These are phyloP conservation scores for Sebastes steindachneri DNA, from an alignment of 2,797 vertebrate genomes.

Conservation along the genomic window DNA sequence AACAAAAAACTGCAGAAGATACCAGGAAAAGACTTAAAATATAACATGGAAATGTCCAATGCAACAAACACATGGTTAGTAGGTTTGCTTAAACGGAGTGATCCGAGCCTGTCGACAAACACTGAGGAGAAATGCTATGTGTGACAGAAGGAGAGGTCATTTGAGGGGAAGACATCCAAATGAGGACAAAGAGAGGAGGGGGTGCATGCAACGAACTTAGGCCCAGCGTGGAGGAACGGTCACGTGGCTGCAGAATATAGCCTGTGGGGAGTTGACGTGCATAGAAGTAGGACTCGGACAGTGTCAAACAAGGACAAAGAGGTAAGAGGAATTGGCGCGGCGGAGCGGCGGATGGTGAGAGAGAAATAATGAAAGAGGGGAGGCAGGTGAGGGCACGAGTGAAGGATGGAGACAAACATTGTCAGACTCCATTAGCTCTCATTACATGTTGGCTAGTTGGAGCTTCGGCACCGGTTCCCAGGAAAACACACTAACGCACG, in stretches of 20 bases:
- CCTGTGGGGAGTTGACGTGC: constrained; percentile 20
- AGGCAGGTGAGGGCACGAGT: constrained; percentile 9
- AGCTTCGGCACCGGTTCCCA: constrained; percentile 1
- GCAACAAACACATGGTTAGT: not conserved
- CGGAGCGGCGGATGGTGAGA: not conserved
- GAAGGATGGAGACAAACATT: constrained; percentile 35
- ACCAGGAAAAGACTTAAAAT: not conserved
- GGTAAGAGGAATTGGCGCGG: not conserved
- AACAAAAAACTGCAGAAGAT: not conserved
- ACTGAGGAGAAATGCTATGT: not conserved
- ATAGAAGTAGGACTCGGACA: constrained; percentile 31
- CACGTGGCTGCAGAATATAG: constrained; percentile 57
- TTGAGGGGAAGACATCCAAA: constrained; percentile 52
- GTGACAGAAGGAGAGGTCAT: constrained; percentile 23
- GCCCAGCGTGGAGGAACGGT: constrained; percentile 30
- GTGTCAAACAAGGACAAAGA: constrained; percentile 48
- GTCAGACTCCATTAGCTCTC: constrained; percentile 34
- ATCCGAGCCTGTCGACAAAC: constrained; percentile 1
- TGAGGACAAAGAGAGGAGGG: constrained; percentile 53
- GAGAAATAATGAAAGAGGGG: not conserved
- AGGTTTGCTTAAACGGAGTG: not conserved
- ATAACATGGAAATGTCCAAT: not conserved
- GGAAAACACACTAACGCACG: not conserved
- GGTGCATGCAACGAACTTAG: constrained; percentile 21
- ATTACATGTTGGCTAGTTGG: constrained; percentile 23